These are phyloP conservation scores for Sphinx pinastri DNA, from an alignment of 2,888 invertebrate species.

Conservation along the genomic window DNA sequence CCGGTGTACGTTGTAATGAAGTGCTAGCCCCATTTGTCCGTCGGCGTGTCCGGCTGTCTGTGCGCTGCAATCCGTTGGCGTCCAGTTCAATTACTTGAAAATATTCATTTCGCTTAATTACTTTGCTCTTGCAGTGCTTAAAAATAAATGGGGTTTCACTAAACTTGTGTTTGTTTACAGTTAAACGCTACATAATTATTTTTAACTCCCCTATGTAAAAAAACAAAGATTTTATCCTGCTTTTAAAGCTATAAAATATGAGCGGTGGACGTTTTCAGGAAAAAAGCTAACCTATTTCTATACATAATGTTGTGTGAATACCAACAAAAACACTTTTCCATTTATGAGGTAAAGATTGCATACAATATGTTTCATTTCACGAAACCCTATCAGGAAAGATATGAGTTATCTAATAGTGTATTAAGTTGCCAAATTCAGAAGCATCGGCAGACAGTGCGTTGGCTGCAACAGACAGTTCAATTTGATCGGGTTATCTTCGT, in stretches of 20 bases:
- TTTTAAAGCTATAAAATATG: too few relatives aligned
- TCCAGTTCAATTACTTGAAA: conserved; percentile 42
- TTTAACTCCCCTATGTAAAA: not conserved
- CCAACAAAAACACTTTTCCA: too few relatives aligned
- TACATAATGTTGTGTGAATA: too few relatives aligned
- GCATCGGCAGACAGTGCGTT: not conserved
- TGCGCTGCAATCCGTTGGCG: conserved; percentile 12
- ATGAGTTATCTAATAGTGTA: not conserved
- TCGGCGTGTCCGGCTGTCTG: conserved; percentile 34
- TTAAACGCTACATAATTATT: not conserved
- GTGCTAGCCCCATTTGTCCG: conserved; percentile 29
- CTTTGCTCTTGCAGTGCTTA: conserved; percentile 4
- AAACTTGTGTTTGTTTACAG: too few relatives aligned
- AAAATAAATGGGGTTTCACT: not conserved
- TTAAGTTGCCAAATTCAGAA: conserved; percentile 19
- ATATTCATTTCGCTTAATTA: conserved; percentile 36
- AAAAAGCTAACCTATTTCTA: too few relatives aligned
- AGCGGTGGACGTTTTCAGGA: too few relatives aligned
- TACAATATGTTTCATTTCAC: too few relatives aligned
- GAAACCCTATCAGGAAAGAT: too few relatives aligned
- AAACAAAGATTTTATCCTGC: too few relatives aligned
- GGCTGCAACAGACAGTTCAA: conserved; percentile 9
- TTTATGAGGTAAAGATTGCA: too few relatives aligned
- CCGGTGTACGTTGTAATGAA: conserved; percentile 33
- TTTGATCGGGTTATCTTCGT: conserved; percentile 14